Evolutionary conservation across 2,888 invertebrate species (phyloP).

Genomic region (Stenurella melanura): DNA sequence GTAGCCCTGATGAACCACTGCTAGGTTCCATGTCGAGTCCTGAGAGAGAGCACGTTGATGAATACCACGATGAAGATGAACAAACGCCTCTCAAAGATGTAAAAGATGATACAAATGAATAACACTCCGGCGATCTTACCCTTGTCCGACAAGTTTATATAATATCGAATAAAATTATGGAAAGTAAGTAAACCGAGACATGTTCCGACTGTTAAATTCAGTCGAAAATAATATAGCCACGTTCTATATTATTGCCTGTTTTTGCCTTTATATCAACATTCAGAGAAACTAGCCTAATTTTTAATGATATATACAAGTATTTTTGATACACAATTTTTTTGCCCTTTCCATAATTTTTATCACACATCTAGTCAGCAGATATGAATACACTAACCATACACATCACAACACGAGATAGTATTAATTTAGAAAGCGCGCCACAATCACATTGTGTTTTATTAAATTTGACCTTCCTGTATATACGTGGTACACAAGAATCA

Average conservation of each 20-base stretch:
- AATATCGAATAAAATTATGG: conserved; percentile 20
- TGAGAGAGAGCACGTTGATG: conserved; percentile 53
- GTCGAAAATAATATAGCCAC: not conserved
- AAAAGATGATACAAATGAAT: conserved; percentile 1
- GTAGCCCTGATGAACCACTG: conserved; percentile 69
- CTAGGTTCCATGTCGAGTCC: conserved; percentile 62
- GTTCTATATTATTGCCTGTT: conserved; percentile 2
- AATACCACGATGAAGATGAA: conserved; percentile 51
- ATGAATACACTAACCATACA: conserved; percentile 29
- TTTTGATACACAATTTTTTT: conserved; percentile 48
- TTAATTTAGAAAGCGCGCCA: conserved; percentile 14
- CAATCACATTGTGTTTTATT: conserved; percentile 5
- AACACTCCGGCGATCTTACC: not conserved
- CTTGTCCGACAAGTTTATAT: not conserved
- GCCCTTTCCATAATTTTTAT: conserved; percentile 47
- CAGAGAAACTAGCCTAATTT: conserved; percentile 16
- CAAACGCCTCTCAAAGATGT: not conserved
- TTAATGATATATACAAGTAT: conserved; percentile 36
- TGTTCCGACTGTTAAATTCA: not conserved
- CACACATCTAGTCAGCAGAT: conserved; percentile 49
- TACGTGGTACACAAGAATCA: conserved; percentile 15
- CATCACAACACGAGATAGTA: conserved; percentile 45
- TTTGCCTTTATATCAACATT: conserved; percentile 23
- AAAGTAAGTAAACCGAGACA: not conserved
- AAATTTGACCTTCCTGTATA: not conserved